A percentile compares a stretch with the other conserved stretches of the same genome.
These are phyloP conservation scores for Cheilosia vernalis DNA, from an alignment of 2,888 invertebrate genomes.

Conservation along the genomic window DNA sequence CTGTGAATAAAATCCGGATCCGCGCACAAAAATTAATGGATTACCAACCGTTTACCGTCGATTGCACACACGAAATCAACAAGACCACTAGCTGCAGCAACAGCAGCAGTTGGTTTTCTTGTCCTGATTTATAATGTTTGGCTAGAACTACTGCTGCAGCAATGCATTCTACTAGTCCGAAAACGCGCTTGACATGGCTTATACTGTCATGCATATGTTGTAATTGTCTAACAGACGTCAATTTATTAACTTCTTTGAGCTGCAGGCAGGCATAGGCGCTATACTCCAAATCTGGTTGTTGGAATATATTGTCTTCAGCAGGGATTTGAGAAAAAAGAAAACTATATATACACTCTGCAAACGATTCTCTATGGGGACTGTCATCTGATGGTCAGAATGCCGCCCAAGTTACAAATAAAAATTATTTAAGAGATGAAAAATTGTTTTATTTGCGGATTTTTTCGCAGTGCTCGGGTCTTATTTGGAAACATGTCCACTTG, in stretches of 20 bases:
- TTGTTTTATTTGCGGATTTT: constrained; percentile 4
- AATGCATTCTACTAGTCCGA: constrained; percentile 47
- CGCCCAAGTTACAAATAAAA: constrained; percentile 1
- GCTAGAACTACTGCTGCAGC: constrained; percentile 40
- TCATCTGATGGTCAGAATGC: constrained; percentile 4
- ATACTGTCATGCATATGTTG: constrained; percentile 35
- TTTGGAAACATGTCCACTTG: constrained; percentile 13
- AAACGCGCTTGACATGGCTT: constrained; percentile 34
- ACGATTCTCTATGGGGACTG: neutral
- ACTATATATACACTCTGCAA: no score
- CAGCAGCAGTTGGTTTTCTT: constrained; percentile 26
- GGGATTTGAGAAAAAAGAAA: neutral
- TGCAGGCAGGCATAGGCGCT: constrained; percentile 20
- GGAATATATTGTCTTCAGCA: neutral
- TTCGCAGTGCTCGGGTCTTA: neutral
- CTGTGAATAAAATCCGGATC: constrained; percentile 33
- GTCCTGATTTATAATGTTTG: constrained; percentile 42
- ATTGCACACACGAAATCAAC: constrained; percentile 12
- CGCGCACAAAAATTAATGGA: constrained; percentile 20
- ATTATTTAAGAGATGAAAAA: neutral
- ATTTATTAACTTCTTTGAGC: constrained; percentile 33
- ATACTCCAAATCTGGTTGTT: constrained; percentile 27
- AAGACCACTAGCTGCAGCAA: neutral
- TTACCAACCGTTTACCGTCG: constrained; percentile 20
- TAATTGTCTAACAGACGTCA: constrained; percentile 46